Evolutionary conservation across 2,113 vertebrate species (phyloP), one percentile per base, ranked within the genome.

Genomic region (Calypte anna): DNA sequence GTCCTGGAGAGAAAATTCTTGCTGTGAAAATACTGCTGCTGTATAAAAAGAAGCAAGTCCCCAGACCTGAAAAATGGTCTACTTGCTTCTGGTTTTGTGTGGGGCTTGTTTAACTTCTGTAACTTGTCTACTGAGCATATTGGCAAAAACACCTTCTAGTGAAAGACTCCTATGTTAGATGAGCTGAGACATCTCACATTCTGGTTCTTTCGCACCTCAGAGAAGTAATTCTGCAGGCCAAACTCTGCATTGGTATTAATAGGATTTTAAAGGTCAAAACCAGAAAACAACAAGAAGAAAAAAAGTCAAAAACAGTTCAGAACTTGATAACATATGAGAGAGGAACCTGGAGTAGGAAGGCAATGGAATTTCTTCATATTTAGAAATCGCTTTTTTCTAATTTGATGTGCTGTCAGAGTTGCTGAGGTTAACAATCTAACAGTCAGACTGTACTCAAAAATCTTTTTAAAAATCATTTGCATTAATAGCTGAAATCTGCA

Each of bases 401-500:
- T 96, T 82, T 89, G n/a, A 31, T 87, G 22, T 88, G 46, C 44
- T 4, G 22, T 53, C 36, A 57, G 84, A 12, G 14, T 86, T 97
- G 91, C 46, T 31, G 40, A 95, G 84, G 91, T 86, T 88, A 82
- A 66, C 84, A 86, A 63, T 58, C 75, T 84, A 55, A 92, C 51
- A 86, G 61, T 79, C 86, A 95, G 76, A 72, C 44, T 95, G 19
- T 43, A 85, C 93, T 96, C 59, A 81, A 76, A 54, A 63, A 81
- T 78, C 66, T 88, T 86, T 86, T 88, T 94, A 90, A 82, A 64
- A 83, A 76, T n/a, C 15, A 24, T 94, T 94, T 85, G 8, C 88
- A 25, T 80, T 94, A 89, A 94, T 91, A 95, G 96, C 88, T 91
- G 27, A 70, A 96, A 15, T 82, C 82, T 62, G 84, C 31, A 91